Evolutionary conservation across 2,888 invertebrate genomes (phyloP).

Genomic region (Agriopis marginaria): DNA sequence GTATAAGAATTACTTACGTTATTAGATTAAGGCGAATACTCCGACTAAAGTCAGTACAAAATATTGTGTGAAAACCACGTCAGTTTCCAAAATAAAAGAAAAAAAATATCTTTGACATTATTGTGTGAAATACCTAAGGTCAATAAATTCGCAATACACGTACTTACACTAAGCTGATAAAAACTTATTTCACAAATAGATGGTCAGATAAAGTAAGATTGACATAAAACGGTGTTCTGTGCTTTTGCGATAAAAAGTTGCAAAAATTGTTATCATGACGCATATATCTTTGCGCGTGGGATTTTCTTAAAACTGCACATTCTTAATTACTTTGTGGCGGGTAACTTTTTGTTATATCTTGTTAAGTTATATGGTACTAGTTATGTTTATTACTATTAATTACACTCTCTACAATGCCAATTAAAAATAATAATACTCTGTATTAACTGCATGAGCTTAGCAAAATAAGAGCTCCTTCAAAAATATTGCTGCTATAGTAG

Average conservation of each 20-base stretch:
- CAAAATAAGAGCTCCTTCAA: background rate
- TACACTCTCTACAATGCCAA: conserved; percentile 11
- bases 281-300: conserved; percentile 45
- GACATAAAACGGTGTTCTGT: background rate
- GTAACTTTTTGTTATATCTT: conserved; percentile 27
- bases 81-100: too few species aligned
- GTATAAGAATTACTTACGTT: too few species aligned
- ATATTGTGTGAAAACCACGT: too few species aligned
- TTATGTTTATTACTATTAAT: conserved; percentile 36
- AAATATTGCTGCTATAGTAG: background rate
- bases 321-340: conserved; percentile 28
- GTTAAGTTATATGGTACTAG: conserved; percentile 35
- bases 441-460: background rate
- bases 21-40: too few species aligned
- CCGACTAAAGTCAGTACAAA: too few species aligned
- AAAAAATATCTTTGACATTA: too few species aligned
- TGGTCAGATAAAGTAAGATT: too few species aligned
- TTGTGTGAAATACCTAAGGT: too few species aligned
- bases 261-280: conserved; percentile 31
- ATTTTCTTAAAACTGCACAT: conserved; percentile 40
- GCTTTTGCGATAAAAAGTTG: conserved; percentile 22
- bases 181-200: too few species aligned
- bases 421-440: conserved; percentile 13
- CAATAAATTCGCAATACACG: too few species aligned
- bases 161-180: too few species aligned